Evolutionary conservation across 2,113 vertebrate genomes (phyloP).

Genomic region (Microtus montanus): DNA sequence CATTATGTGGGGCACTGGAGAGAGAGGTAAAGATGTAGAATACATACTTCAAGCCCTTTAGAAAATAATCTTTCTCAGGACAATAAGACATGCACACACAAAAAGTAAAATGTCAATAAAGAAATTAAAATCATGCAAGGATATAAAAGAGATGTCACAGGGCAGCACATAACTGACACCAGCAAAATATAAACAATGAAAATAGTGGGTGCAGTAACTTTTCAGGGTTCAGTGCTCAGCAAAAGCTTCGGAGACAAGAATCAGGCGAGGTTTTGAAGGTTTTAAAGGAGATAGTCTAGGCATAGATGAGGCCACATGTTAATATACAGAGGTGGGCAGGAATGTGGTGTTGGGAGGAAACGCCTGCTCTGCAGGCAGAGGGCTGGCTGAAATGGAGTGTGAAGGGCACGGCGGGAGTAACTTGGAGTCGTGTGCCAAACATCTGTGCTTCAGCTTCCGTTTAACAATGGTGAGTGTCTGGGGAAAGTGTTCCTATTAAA

Average conservation of each 20-base stretch:
- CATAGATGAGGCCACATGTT: not conserved
- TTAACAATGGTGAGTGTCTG: not conserved
- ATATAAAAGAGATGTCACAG: conserved; percentile 7
- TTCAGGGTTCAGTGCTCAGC: not conserved
- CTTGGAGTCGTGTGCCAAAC: not conserved
- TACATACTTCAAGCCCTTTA: not conserved
- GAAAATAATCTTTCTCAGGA: conserved; percentile 49
- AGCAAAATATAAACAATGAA: not conserved
- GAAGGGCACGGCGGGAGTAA: not conserved
- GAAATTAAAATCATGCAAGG: conserved; percentile 55
- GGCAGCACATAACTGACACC: not conserved
- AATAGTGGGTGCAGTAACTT: not conserved
- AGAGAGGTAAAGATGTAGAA: conserved; percentile 40
- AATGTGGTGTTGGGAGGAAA: not conserved
- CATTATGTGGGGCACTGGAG: not conserved
- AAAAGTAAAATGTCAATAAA: conserved; percentile 40
- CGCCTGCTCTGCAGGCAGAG: not conserved
- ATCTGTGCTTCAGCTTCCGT: not conserved
- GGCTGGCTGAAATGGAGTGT: not conserved
- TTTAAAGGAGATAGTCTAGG: not conserved
- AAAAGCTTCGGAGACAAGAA: not conserved
- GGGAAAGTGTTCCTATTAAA: not conserved
- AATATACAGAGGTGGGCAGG: not conserved
- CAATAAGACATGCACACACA: not conserved
- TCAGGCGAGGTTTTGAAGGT: not conserved